Base-by-base conservation (phyloP, 1,140 invertebrate species). In the Zaprionus tsacasi region DNA sequence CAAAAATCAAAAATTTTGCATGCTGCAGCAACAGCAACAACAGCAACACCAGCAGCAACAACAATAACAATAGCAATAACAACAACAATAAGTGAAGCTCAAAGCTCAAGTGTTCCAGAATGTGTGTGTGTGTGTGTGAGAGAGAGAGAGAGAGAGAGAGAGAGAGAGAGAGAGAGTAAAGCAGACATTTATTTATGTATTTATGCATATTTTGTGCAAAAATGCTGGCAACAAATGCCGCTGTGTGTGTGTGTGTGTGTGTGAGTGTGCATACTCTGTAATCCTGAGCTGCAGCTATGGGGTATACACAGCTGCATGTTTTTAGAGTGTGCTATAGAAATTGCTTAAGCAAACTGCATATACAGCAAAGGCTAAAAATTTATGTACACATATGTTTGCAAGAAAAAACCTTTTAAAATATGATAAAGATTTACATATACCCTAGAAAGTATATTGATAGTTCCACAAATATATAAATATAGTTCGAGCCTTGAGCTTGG, bases 181-280 rank as follows among this genome's bases (percentile, higher is more conserved):
- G 36, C 72, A 76, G 76, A 82, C 79, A 82, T 80, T 87, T 87
- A 88, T 88, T 87, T 87, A 82, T 87, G 72, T 82, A 87, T 88
- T 87, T 87, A 82, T 88, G 82, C 71, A 86, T 86, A 86, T 86
- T 86, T 86, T 77, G 82, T 74, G 82, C 77, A 40, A 70, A 79
- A 83, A 77, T 72, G 56, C 54, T 38, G 59, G 61, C 75, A 72
- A 79, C 73, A 79, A 81, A 76, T 81, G 78, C 61, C 52, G 27
- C 5, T 61, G 13, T 59, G 55, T 55, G 63, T 55, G 71, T 57
- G 70, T 81, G 82, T 70, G 60, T 67, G 33, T 35, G 30, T 33
- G 30, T 33, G 33, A 0, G 6, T 8, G 0, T 35, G 25, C 11
- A 65, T 43, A 65, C 63, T 48, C 36, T 43, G 52, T 33, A 56